Base-by-base conservation (phyloP, 2,113 vertebrate species). In the Muntiacus muntjak region DNA sequence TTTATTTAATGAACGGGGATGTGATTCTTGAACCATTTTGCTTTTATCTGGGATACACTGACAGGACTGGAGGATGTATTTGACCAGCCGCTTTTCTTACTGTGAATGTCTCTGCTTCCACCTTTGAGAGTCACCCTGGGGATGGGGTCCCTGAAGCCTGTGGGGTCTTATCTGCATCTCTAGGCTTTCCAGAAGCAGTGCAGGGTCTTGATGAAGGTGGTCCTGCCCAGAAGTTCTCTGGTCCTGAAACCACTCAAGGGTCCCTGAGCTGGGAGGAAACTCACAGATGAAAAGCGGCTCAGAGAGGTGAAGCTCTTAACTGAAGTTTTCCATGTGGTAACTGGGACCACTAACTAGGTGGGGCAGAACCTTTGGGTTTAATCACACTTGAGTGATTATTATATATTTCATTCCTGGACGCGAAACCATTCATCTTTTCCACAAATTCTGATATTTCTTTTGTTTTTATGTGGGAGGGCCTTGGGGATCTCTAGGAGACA, bases 401-500 rank as follows among this genome's bases (percentile, higher is more conserved):
- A 5, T n/a, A 19, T 19, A 7, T 67, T 67, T 67, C 0, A 0
- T 67, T n/a, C 7, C 62, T 67, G 33, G 7, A 67, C 16, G 4
- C 33, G 10, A 33, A 64, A 11, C 17, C 9, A 21, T 71, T 36
- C 67, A 36, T 40, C n/a, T 71, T 40, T 36, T 0, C 16, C 0
- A 0, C 0, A 1, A 4, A 67, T 19, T 67, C 33, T 67, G 16
- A 0, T 5, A 10, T 67, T 67, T 67, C 33, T 1, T n/a, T 67
- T 67, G 15, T 67, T n/a, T 1, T 19, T 64, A 71, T 23, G 2
- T 71, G 67, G 67, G 19, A 40, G 8, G 19, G 5, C 19, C 19
- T 23, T 21, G 67, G n/a, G 1, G 67, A 23, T 3, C 9, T 0
- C 19, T 4, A 71, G 4, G n/a, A 36, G 12, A 71, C 4, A 14